Percentiles rank a stretch among this genome's conserved stretches.
Conservation (phyloP, 2,888 invertebrate species). For the Clanis bilineata region DNA sequence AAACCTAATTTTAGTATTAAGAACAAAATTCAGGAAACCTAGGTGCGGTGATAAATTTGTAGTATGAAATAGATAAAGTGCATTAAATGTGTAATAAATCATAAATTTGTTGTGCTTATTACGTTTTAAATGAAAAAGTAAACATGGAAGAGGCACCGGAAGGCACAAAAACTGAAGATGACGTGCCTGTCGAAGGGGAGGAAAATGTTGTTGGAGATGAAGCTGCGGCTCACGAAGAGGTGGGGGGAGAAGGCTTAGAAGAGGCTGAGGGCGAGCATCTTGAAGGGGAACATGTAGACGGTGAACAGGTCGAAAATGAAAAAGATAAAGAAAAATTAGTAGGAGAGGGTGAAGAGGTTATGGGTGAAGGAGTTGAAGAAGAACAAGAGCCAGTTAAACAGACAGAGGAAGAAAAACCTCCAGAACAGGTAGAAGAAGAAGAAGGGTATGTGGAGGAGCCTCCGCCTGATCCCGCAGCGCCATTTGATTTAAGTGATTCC, state of each 20-base stretch:
- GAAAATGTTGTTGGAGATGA: constrained; percentile 26
- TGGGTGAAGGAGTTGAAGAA: constrained; percentile 35
- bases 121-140: not conserved
- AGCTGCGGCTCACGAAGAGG: constrained; percentile 30
- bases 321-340: constrained; percentile 33
- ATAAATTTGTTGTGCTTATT: constrained; percentile 32
- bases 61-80: constrained; percentile 45
- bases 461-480: constrained; percentile 70
- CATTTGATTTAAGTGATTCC: constrained; percentile 63
- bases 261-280: constrained; percentile 35
- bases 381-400: constrained; percentile 35
- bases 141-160: constrained; percentile 32
- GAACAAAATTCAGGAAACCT: constrained; percentile 53
- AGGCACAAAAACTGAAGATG: not conserved
- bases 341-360: constrained; percentile 39
- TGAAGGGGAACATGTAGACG: constrained; percentile 30
- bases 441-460: constrained; percentile 55
- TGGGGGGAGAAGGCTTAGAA: constrained; percentile 30
- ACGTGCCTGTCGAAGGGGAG: constrained; percentile 21
- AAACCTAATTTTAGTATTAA: constrained; percentile 56
- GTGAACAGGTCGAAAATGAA: constrained; percentile 37
- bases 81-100: constrained; percentile 8
- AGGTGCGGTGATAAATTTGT: constrained; percentile 58
- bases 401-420: constrained; percentile 30
- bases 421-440: constrained; percentile 53